phyloP scores from a whole-genome alignment of 2,888 invertebrate species.

The Caradrina kadenii region DNA sequence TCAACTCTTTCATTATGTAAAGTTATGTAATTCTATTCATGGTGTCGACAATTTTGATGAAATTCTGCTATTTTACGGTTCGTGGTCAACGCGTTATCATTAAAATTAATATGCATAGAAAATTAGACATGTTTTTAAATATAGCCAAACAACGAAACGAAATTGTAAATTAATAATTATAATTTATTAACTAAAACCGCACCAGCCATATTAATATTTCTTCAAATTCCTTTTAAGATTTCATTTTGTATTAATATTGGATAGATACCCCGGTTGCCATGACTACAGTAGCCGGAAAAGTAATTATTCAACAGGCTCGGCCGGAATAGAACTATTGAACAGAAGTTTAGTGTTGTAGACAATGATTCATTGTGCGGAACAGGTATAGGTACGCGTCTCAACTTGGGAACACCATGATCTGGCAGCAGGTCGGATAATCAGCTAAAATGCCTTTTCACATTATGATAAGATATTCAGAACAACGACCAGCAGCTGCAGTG shows the following conservation, averaged over 20 bases:
- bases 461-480: neutral
- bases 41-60: constrained; percentile 42
- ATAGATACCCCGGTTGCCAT: constrained; percentile 54
- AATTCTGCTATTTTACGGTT: constrained; percentile 42
- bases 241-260: constrained; percentile 28
- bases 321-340: constrained; percentile 77
- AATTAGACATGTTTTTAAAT: constrained; percentile 3
- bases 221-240: neutral
- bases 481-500: no score
- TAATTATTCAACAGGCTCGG: constrained; percentile 78
- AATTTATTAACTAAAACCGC: neutral
- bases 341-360: constrained; percentile 81
- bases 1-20: constrained; percentile 49
- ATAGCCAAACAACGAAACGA: neutral
- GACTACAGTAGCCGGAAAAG: constrained; percentile 74
- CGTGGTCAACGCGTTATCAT: constrained; percentile 18
- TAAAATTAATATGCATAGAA: constrained; percentile 30
- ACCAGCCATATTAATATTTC: neutral
- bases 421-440: constrained; percentile 23
- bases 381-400: constrained; percentile 70
- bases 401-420: constrained; percentile 59
- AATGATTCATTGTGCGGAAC: constrained; percentile 83
- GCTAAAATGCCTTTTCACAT: neutral
- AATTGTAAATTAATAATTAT: neutral
- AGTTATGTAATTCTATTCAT: constrained; percentile 45